Percentiles rank a stretch among this genome's conserved stretches.
Evolutionary conservation across 2,888 invertebrate genomes (phyloP).

Genomic region (Caprella mutica): DNA sequence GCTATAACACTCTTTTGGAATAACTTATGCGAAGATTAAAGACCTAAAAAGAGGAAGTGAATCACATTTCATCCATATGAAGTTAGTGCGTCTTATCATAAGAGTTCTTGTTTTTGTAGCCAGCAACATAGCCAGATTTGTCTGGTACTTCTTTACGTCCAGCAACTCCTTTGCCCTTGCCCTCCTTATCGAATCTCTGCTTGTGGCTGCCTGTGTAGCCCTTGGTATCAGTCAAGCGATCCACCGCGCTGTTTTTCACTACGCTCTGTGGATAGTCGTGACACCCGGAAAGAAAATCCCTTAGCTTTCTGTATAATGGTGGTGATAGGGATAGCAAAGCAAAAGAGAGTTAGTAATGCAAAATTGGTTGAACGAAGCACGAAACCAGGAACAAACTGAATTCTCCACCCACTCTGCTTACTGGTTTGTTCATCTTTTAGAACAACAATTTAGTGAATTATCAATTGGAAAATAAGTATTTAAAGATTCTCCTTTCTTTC

Average conservation of each 20-base stretch:
- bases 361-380: not conserved
- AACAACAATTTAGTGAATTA: too few species aligned
- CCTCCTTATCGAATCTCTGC: conserved; percentile 42
- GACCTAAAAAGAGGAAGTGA: too few species aligned
- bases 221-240: conserved; percentile 42
- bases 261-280: too few species aligned
- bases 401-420: too few species aligned
- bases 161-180: conserved; percentile 41
- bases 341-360: not conserved
- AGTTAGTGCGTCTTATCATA: conserved; percentile 28
- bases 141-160: conserved; percentile 40
- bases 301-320: not conserved
- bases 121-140: conserved; percentile 41
- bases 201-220: conserved; percentile 36
- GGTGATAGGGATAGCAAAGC: not conserved
- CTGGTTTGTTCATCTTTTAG: too few species aligned
- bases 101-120: conserved; percentile 39
- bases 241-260: conserved; percentile 37
- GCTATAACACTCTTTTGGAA: too few species aligned
- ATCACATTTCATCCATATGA: too few species aligned
- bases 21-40: too few species aligned
- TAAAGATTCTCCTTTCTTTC: too few species aligned
- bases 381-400: not conserved
- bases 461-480: too few species aligned
- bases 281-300: too few species aligned